Evolutionary conservation across 2,888 invertebrate genomes (phyloP).

Genomic region (Altica lythri): DNA sequence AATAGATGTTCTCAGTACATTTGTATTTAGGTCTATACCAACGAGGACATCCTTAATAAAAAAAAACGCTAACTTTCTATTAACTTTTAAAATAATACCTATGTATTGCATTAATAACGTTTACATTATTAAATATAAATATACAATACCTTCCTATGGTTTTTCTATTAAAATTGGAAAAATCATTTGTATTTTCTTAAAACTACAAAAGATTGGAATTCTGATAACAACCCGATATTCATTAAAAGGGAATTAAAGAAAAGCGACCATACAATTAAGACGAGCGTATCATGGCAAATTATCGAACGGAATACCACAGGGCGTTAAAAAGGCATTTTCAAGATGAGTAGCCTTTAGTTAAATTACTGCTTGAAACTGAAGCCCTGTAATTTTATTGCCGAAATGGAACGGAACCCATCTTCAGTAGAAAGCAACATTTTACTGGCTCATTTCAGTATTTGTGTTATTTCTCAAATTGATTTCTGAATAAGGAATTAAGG

Average conservation of each 20-base stretch:
- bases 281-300: slow-evolving; percentile 41
- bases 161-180: not conserved
- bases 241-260: slow-evolving; percentile 32
- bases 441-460: slow-evolving; percentile 49
- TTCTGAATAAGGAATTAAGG: not conserved
- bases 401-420: slow-evolving; percentile 45
- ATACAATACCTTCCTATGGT: no score
- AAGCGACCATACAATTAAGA: slow-evolving; percentile 37
- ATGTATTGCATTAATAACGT: no score
- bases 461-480: slow-evolving; percentile 46
- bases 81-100: no score
- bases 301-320: slow-evolving; percentile 27
- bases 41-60: no score
- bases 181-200: not conserved
- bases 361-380: slow-evolving; percentile 48
- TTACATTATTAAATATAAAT: no score
- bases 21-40: no score
- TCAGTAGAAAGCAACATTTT: slow-evolving; percentile 44
- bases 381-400: slow-evolving; percentile 54
- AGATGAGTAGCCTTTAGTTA: slow-evolving; percentile 52
- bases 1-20: no score
- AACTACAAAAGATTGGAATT: not conserved
- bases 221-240: slow-evolving; percentile 3
- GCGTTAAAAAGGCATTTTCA: slow-evolving; percentile 35
- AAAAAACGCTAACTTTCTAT: no score